Base-by-base conservation (phyloP, 2,113 vertebrate species). In the Turnix velox region DNA sequence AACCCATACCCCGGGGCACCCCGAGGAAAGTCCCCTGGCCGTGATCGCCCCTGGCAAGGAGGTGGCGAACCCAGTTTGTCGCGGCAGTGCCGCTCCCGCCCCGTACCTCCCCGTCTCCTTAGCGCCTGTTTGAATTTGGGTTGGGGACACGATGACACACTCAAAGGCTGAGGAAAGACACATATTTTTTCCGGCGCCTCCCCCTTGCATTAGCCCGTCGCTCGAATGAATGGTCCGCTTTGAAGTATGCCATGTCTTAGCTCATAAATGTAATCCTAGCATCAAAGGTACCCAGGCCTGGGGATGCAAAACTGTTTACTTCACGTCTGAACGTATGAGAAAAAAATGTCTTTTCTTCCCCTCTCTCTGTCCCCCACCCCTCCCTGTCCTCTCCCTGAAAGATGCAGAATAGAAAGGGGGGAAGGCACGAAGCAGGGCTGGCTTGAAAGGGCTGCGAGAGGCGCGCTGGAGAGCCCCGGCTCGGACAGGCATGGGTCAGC, bases 241-340 rank as follows among this genome's bases (percentile, higher is more conserved):
- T 98, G 97, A 98, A 98, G 97, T 96, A 97, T 96, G 97, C 97
- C 97, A 97, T 98, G 98, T 98, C 98, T 97, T 73, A 97, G 97
- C 97, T 98, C 94, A 98, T 98, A 98, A 98, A 97, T 97, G 97
- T 98, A 98, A 98, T 97, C 97, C 95, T 84, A 94, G 96, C 97
- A 97, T 98, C 97, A 98, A 98, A 98, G 97, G 95, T 98, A 83
- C 71, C 80, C 92, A 61, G 91, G 96, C 95, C 92, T 88, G 89
- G 92, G 55, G 96, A 96, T 97, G 97, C 97, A 94, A 97, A 97
- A 97, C 96, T 98, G 97, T 98, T 98, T 98, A 97, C 97, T 96
- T 94, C 96, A 74, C 69, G 81, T 97, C 96, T 97, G 93, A 95
- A 96, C 79, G 93, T 96, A 88, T 75, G 95, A 95, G 83, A 11